These are phyloP conservation scores for Therioaphis trifolii DNA, from an alignment of 2,888 invertebrate genomes.

Conservation along the genomic window DNA sequence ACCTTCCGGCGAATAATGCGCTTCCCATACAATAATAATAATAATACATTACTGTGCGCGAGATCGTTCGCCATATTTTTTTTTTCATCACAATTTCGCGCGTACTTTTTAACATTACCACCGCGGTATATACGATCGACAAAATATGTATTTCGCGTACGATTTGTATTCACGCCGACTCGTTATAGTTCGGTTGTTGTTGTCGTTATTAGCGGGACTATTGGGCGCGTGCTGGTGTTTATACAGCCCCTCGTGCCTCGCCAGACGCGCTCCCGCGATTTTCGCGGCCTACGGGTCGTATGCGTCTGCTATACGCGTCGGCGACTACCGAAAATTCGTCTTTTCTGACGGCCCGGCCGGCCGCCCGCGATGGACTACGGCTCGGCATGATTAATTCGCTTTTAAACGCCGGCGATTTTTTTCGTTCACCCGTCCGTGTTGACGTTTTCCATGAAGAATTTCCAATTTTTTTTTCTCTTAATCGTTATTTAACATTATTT, in stretches of 20 bases:
- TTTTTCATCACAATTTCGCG: too few relatives aligned
- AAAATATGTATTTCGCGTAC: background rate
- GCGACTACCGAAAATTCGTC: background rate
- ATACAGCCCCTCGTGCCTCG: too few relatives aligned
- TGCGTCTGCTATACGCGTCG: too few relatives aligned
- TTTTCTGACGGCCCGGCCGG: background rate
- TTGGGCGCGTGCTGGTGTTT: background rate
- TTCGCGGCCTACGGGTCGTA: too few relatives aligned
- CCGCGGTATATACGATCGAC: background rate
- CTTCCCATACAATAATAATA: constrained; percentile 51
- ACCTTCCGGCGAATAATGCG: constrained; percentile 71
- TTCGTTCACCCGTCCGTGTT: background rate
- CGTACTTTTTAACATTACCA: too few relatives aligned
- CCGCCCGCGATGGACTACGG: too few relatives aligned
- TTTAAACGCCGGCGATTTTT: background rate
- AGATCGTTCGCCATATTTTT: constrained; percentile 52
- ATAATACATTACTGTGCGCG: constrained; percentile 6
- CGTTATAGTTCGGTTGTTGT: background rate
- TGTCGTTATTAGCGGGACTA: background rate
- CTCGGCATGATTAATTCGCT: background rate
- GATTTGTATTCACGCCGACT: too few relatives aligned
- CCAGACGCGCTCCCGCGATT: too few relatives aligned
- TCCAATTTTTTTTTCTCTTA: background rate
- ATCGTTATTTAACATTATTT: background rate
- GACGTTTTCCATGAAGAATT: background rate